phyloP scores from a whole-genome alignment of 2,113 vertebrate species.

The Megalops atlanticus region DNA sequence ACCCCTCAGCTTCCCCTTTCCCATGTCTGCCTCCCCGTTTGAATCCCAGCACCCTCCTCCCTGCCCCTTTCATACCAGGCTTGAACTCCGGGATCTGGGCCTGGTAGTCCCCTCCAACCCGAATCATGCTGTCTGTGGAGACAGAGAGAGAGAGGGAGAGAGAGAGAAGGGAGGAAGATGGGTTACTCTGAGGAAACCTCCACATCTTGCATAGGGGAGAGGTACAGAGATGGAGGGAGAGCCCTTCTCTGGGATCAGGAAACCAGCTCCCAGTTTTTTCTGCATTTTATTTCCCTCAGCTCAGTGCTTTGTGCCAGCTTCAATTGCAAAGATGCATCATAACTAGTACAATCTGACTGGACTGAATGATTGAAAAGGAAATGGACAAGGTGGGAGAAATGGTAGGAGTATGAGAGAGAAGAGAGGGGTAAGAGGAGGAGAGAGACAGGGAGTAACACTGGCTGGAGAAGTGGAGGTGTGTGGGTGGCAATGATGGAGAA shows the following conservation, averaged over 20 bases:
- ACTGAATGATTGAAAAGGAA: conserved; percentile 34
- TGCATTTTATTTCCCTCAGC: no score
- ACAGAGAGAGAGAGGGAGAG: conserved; percentile 12
- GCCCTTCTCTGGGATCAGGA: not conserved
- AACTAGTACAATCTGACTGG: no score
- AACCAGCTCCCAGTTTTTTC: no score
- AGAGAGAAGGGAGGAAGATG: not conserved
- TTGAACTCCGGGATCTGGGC: conserved; percentile 90
- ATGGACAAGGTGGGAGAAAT: conserved; percentile 18
- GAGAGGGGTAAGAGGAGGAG: no score
- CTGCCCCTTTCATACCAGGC: conserved; percentile 72
- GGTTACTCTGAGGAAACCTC: not conserved
- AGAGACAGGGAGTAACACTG: conserved; percentile 48
- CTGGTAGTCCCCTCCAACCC: conserved; percentile 90
- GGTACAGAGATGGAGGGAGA: no score
- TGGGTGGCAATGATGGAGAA: no score
- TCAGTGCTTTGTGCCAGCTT: no score
- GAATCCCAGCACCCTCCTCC: not conserved
- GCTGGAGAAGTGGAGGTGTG: no score
- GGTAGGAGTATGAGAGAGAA: no score
- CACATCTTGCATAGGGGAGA: no score
- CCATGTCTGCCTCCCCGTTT: not conserved
- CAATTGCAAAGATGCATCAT: no score
- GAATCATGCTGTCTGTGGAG: conserved; percentile 87
- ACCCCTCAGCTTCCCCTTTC: no score